These are phyloP conservation scores for Acanthiza pusilla DNA, from an alignment of 2,797 vertebrate genomes.

Conservation along the genomic window DNA sequence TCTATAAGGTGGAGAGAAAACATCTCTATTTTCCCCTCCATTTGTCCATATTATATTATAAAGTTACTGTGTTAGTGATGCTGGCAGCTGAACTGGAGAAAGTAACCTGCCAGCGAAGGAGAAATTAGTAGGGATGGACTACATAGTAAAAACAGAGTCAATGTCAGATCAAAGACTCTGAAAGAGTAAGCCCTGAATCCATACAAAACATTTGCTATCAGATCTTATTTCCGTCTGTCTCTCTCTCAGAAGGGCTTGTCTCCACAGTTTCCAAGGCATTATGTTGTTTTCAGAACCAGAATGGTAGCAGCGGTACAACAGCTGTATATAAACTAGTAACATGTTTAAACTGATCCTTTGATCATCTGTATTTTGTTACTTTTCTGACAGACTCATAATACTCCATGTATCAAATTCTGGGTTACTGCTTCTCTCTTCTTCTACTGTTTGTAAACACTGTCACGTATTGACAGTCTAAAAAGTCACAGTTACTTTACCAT, in stretches of 20 bases:
- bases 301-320: neutral
- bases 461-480: neutral
- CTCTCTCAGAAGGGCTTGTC: neutral
- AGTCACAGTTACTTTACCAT: neutral
- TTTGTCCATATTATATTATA: neutral
- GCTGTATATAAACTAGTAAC: neutral
- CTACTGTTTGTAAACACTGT: neutral
- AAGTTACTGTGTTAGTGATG: neutral
- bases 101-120: neutral
- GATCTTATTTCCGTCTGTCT: neutral
- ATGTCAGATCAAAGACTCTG: neutral
- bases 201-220: neutral
- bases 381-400: neutral
- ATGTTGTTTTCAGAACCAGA: neutral
- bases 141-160: neutral
- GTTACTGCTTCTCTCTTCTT: neutral
- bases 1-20: neutral
- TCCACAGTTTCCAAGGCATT: neutral
- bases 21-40: neutral
- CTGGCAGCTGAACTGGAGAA: neutral
- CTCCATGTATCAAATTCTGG: neutral
- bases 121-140: neutral
- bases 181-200: neutral
- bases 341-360: neutral
- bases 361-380: neutral